phyloP scores from a whole-genome alignment of 2,888 invertebrate genomes.

The Chalcosyrphus nemorum region DNA sequence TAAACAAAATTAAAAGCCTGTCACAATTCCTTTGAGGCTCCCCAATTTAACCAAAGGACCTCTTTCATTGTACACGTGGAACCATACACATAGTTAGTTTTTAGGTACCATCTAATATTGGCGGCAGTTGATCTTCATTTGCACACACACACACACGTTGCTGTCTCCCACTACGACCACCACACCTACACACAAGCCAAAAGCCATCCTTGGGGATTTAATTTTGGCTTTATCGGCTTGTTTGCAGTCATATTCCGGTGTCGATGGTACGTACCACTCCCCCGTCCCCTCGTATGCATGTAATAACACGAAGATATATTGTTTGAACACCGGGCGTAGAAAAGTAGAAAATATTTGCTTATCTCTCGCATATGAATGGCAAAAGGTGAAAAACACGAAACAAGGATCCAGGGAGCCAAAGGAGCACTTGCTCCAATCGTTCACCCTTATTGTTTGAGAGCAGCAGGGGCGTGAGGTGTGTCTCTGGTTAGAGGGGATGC shows the following conservation, averaged over 20 bases:
- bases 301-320: constrained; percentile 47
- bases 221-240: constrained; percentile 41
- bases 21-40: too few relatives aligned
- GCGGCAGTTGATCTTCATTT: constrained; percentile 52
- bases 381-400: not conserved
- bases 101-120: constrained; percentile 3
- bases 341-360: constrained; percentile 66
- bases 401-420: not conserved
- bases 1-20: too few relatives aligned
- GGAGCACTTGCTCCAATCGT: constrained; percentile 16
- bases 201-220: constrained; percentile 6
- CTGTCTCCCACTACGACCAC: not conserved
- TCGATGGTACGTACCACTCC: not conserved
- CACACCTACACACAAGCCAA: too few relatives aligned
- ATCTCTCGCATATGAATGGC: constrained; percentile 48
- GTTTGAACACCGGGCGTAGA: constrained; percentile 45
- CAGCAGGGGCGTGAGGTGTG: not conserved
- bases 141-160: constrained; percentile 36
- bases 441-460: constrained; percentile 22
- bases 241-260: constrained; percentile 6
- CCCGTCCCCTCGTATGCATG: constrained; percentile 1
- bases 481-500: not conserved
- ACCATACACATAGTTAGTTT: not conserved
- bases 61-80: too few relatives aligned
- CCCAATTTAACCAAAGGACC: too few relatives aligned